phyloP scores from a whole-genome alignment of 2,113 vertebrate genomes.

The Labeo rohita region DNA sequence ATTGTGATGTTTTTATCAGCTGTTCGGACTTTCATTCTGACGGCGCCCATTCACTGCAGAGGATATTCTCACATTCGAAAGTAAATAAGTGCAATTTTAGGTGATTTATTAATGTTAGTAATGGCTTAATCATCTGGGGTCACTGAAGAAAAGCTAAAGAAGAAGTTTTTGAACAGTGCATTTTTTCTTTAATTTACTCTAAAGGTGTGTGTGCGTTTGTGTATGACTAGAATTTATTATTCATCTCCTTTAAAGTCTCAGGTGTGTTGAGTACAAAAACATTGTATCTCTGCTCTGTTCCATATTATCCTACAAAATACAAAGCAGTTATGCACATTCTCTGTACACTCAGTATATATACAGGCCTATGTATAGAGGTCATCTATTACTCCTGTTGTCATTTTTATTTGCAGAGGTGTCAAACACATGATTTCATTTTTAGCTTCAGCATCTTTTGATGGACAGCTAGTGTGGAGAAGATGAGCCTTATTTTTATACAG shows the following conservation, averaged over 20 bases:
- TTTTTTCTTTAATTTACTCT: background rate
- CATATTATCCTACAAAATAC: background rate
- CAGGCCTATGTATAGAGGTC: background rate
- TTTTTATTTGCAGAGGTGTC: background rate
- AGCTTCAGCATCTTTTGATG: background rate
- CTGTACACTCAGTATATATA: background rate
- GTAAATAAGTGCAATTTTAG: background rate
- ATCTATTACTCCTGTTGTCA: background rate
- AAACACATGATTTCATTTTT: background rate
- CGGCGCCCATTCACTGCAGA: no score
- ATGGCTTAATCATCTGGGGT: background rate
- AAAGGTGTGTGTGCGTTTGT: background rate
- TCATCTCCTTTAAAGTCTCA: constrained; percentile 6
- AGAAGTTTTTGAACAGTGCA: background rate
- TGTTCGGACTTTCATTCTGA: no score
- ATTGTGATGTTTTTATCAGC: no score
- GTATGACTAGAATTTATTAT: background rate
- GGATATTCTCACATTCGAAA: background rate
- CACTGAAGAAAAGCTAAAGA: background rate
- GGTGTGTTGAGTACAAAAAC: background rate
- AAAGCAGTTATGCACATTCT: background rate
- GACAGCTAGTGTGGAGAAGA: background rate
- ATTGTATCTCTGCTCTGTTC: background rate
- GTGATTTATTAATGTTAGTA: background rate
- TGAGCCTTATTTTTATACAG: background rate